A percentile compares a stretch with the other conserved stretches of the same genome.
phyloP scores from a whole-genome alignment of 2,888 invertebrate species.

The Artemia sinica region DNA sequence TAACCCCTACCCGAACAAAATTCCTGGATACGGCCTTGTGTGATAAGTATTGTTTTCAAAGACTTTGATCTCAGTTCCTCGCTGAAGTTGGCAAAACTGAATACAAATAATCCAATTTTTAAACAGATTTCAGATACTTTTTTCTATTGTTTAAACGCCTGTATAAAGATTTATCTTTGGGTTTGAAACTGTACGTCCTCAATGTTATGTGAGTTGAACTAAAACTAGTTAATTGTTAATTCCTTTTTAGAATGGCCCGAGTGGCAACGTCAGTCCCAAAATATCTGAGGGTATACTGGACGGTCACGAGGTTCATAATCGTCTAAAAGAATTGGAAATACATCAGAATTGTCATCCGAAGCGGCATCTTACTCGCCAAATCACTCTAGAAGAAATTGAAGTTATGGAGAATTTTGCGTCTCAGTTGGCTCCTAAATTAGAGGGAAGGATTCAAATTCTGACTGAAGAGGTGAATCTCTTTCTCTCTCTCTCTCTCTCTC shows the following conservation, averaged over 20 bases:
- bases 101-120: too few relatives aligned
- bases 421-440: constrained; percentile 58
- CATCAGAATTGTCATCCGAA: background rate
- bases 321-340: background rate
- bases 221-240: too few relatives aligned
- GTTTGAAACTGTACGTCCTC: too few relatives aligned
- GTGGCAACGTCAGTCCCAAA: constrained; percentile 5
- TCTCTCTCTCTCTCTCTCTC: constrained; percentile 6
- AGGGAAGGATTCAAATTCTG: constrained; percentile 59
- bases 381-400: constrained; percentile 62
- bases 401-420: constrained; percentile 41
- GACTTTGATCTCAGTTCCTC: too few relatives aligned
- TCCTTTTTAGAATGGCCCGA: background rate
- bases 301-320: constrained; percentile 1
- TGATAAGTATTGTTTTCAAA: too few relatives aligned
- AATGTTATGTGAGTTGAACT: too few relatives aligned
- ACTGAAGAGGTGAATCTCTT: constrained; percentile 47
- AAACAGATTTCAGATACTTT: too few relatives aligned
- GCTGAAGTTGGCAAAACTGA: too few relatives aligned
- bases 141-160: too few relatives aligned
- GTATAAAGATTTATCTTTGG: too few relatives aligned
- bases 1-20: too few relatives aligned
- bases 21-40: too few relatives aligned
- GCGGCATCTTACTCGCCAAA: constrained; percentile 42
- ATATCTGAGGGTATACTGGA: background rate